Evolutionary conservation across 2,113 vertebrate genomes (phyloP).

Genomic region (Perccottus glenii): DNA sequence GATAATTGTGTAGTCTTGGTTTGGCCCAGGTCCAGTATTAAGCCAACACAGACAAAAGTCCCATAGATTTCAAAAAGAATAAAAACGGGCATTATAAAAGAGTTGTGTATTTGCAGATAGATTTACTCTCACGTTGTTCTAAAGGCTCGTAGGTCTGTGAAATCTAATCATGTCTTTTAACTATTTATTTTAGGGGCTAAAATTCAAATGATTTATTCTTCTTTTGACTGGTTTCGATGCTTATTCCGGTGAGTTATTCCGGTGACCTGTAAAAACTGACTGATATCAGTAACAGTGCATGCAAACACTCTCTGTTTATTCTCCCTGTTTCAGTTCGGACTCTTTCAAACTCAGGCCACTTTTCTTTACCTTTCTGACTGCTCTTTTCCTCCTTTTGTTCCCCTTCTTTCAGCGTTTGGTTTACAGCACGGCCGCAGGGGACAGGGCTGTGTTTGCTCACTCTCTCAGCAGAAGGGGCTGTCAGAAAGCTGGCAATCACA

Average conservation of each 20-base stretch:
- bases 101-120: no score
- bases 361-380: constrained; percentile 59
- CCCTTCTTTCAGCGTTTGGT: constrained; percentile 37
- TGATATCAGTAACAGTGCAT: constrained; percentile 35
- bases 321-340: constrained; percentile 28
- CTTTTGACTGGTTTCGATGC: background rate
- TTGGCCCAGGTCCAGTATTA: no score
- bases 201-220: background rate
- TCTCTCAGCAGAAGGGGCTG: constrained; percentile 54
- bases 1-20: no score
- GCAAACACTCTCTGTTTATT: constrained; percentile 41
- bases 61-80: no score
- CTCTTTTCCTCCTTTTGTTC: constrained; percentile 59
- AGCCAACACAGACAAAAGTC: no score
- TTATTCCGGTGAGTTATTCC: background rate
- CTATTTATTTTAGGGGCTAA: background rate
- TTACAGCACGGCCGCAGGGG: constrained; percentile 48
- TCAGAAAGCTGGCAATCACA: constrained; percentile 56
- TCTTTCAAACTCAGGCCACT: constrained; percentile 40
- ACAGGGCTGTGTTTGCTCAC: constrained; percentile 60
- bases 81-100: no score
- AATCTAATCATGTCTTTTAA: background rate
- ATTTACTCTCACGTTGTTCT: no score
- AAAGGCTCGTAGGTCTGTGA: background rate
- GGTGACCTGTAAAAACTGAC: background rate